Evolutionary conservation across 2,113 vertebrate genomes (phyloP).

Genomic region (Murina feae): DNA sequence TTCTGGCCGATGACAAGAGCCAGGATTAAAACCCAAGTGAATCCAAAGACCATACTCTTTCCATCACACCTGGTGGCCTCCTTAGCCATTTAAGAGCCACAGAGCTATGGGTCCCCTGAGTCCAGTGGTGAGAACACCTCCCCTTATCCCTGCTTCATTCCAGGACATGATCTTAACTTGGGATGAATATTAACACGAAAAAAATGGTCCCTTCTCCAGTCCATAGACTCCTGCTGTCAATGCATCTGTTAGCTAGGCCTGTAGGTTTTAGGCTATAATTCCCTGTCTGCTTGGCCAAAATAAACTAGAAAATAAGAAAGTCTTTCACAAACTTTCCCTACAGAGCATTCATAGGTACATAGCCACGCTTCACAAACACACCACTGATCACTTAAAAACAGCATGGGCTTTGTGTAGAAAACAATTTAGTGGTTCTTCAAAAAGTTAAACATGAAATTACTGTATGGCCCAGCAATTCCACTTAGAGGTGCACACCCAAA

Average conservation of each 20-base stretch:
- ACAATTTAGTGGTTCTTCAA: background rate
- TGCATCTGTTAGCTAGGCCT: background rate
- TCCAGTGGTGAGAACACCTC: background rate
- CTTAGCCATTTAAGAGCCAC: background rate
- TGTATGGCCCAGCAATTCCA: background rate
- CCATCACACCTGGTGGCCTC: background rate
- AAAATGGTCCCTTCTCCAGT: background rate
- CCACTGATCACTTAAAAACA: background rate
- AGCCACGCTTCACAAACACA: background rate
- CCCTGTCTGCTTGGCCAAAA: background rate
- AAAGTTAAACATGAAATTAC: background rate
- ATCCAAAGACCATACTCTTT: background rate
- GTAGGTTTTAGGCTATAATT: background rate
- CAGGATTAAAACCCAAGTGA: background rate
- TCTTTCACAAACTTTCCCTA: conserved; percentile 7
- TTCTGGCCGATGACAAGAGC: background rate
- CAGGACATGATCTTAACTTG: background rate
- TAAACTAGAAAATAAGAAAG: conserved; percentile 37
- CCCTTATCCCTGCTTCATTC: background rate
- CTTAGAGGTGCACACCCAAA: background rate
- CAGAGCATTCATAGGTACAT: background rate
- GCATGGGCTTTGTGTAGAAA: background rate
- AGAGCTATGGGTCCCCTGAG: background rate
- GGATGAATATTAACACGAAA: background rate
- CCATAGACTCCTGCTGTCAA: background rate